Conservation (phyloP, 35 echinoderm and acorn worm genomes). For the Lytechinus pictus region DNA sequence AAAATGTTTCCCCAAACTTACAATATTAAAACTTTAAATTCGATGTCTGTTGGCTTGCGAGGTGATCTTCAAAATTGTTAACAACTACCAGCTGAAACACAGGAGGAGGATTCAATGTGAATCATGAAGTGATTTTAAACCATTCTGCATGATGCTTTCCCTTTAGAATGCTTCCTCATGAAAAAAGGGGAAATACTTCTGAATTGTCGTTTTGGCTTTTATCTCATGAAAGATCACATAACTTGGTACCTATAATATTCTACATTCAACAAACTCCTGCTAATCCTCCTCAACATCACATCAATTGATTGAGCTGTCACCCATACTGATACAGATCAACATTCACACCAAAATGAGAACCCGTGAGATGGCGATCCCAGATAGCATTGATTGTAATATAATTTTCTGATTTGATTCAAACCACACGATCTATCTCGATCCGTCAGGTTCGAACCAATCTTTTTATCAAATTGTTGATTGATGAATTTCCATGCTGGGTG, state of each 20-base stretch:
- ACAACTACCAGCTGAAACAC: not conserved
- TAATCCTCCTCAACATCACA: not conserved
- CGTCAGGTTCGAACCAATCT: too few species aligned
- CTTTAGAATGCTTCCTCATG: too few species aligned
- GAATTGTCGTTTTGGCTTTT: too few species aligned
- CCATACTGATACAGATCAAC: not conserved
- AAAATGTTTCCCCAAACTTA: too few species aligned
- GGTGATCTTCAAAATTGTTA: not conserved
- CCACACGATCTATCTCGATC: not conserved
- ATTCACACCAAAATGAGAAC: not conserved
- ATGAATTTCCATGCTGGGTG: not conserved
- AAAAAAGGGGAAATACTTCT: too few species aligned
- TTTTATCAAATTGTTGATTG: not conserved
- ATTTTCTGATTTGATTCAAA: not conserved
- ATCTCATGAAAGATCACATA: too few species aligned
- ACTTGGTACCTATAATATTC: too few species aligned
- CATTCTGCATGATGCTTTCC: too few species aligned
- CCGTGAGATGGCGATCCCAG: not conserved
- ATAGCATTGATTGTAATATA: not conserved
- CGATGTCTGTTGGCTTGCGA: not conserved
- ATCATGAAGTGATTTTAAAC: too few species aligned
- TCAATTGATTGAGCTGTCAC: not conserved
- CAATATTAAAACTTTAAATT: too few species aligned
- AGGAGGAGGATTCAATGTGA: too few species aligned
- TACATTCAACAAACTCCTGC: not conserved